These are phyloP conservation scores for Squalus acanthias DNA, from an alignment of 2,797 vertebrate species.

Conservation along the genomic window DNA sequence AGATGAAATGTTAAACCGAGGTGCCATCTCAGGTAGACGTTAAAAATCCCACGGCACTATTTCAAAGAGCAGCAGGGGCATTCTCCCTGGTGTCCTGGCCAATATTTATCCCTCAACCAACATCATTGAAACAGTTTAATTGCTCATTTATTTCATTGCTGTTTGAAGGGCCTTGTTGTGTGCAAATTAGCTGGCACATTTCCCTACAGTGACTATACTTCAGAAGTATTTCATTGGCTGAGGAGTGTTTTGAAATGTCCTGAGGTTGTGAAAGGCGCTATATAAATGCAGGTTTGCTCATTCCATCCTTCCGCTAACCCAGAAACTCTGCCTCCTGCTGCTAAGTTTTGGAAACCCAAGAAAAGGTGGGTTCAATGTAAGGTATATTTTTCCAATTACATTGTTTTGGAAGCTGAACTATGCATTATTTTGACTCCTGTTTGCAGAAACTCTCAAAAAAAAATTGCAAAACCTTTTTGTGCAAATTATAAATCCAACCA, in stretches of 20 bases:
- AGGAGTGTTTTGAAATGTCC: neutral
- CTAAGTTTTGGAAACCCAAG: neutral
- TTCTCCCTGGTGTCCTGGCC: neutral
- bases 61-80: neutral
- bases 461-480: neutral
- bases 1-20: neutral
- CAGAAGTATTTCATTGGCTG: neutral
- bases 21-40: neutral
- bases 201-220: neutral
- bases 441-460: neutral
- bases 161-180: neutral
- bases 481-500: neutral
- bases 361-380: neutral
- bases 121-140: neutral
- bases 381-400: too few relatives aligned
- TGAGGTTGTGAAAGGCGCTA: neutral
- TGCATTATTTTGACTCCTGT: neutral
- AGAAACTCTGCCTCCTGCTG: neutral
- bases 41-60: neutral
- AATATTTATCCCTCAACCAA: neutral
- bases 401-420: neutral
- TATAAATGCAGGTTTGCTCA: neutral
- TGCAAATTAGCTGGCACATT: neutral
- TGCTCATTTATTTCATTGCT: neutral
- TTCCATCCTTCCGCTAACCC: neutral